These are phyloP conservation scores for Egretta garzetta DNA, from an alignment of 2,113 vertebrate genomes.

Conservation along the genomic window DNA sequence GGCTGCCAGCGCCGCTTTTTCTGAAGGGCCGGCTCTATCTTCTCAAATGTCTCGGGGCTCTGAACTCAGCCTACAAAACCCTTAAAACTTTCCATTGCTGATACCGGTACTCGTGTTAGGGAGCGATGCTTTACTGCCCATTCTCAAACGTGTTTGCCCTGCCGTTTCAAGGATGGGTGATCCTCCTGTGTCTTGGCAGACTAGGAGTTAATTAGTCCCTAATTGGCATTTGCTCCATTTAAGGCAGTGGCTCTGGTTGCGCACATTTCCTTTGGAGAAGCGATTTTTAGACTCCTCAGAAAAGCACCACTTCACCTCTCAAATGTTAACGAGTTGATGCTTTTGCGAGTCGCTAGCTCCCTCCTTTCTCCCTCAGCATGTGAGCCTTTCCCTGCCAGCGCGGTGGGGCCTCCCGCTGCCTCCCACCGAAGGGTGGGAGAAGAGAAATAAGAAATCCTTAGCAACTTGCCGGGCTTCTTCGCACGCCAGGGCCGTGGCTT, in stretches of 20 bases:
- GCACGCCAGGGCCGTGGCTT: background rate
- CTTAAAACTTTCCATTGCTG: background rate
- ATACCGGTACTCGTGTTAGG: fast-evolving
- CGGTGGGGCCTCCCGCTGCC: background rate
- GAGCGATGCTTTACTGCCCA: background rate
- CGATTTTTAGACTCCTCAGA: background rate
- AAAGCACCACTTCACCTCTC: background rate
- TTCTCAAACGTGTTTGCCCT: background rate
- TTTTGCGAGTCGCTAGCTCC: background rate
- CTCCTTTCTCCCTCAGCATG: background rate
- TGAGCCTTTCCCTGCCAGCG: background rate
- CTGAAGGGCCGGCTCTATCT: background rate
- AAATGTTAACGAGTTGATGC: background rate
- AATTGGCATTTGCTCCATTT: background rate
- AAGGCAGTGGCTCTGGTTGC: background rate
- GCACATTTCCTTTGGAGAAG: background rate
- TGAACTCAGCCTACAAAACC: background rate
- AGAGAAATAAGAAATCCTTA: too few relatives aligned
- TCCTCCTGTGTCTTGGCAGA: background rate
- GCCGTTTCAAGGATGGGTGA: background rate
- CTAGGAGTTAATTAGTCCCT: background rate
- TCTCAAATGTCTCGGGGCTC: background rate
- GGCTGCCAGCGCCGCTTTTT: background rate
- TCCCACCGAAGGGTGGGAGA: too few relatives aligned
- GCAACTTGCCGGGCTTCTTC: too few relatives aligned